Conservation (phyloP, 64 coral and sea anemone species). For the Porites lutea region DNA sequence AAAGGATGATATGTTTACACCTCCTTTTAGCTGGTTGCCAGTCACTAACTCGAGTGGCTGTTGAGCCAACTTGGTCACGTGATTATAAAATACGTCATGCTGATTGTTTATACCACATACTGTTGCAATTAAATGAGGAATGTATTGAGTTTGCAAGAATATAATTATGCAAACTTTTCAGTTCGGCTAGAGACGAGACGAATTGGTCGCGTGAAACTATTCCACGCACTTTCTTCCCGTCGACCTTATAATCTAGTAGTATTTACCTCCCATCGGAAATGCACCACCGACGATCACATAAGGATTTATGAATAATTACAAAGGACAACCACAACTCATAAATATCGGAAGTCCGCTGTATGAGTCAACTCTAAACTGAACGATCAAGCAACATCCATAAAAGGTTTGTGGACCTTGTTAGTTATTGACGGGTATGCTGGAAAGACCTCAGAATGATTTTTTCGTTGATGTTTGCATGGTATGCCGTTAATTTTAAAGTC, state of each 20-base stretch:
- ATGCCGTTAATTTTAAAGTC: neutral
- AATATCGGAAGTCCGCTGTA: neutral
- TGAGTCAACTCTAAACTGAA: neutral
- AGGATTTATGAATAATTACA: neutral
- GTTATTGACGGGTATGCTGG: neutral
- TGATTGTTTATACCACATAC: neutral
- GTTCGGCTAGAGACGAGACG: neutral
- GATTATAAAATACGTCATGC: slow-evolving; percentile 12
- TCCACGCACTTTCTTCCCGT: neutral
- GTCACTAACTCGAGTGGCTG: neutral
- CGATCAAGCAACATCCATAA: neutral
- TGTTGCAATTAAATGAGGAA: neutral
- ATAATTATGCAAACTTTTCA: neutral
- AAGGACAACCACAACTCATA: neutral
- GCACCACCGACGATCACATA: neutral
- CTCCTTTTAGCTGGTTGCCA: neutral
- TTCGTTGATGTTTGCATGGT: neutral
- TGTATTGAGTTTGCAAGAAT: neutral
- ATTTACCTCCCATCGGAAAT: neutral
- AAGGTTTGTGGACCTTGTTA: neutral
- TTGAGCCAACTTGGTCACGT: neutral
- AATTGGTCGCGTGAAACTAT: neutral
- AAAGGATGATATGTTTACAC: too few species aligned
- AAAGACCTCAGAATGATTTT: neutral
- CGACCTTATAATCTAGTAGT: neutral